Evolutionary conservation across 2,797 vertebrate genomes (phyloP).

Genomic region (Bradypus variegatus): DNA sequence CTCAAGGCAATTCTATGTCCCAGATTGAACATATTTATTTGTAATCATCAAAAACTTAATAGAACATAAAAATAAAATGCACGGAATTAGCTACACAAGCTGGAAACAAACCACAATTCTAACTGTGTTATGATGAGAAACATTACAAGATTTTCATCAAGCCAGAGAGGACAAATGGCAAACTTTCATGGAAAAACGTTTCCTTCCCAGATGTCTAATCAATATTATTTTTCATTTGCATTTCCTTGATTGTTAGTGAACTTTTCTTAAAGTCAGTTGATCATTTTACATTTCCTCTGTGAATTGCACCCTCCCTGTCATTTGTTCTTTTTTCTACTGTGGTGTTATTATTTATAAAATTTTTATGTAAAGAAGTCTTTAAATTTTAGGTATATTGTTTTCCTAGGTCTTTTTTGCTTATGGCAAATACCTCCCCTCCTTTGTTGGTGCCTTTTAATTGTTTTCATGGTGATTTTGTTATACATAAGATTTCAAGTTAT

Average conservation of each 20-base stretch:
- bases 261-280: background rate
- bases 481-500: background rate
- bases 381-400: background rate
- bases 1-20: too few relatives aligned
- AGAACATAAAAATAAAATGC: too few relatives aligned
- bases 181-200: background rate
- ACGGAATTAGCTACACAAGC: too few relatives aligned
- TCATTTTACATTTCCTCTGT: background rate
- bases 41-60: too few relatives aligned
- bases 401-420: background rate
- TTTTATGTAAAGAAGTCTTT: background rate
- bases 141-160: too few relatives aligned
- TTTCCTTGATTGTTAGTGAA: too few relatives aligned
- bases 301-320: background rate
- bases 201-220: background rate
- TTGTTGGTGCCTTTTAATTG: background rate
- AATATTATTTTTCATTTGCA: background rate
- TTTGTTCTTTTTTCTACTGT: background rate
- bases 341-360: background rate
- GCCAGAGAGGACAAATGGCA: background rate
- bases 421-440: background rate
- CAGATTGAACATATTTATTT: too few relatives aligned
- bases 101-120: too few relatives aligned
- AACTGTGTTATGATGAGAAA: background rate
- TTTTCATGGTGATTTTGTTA: background rate